phyloP scores from a whole-genome alignment of 1,140 invertebrate species.

The Mesaphorura yosii region DNA sequence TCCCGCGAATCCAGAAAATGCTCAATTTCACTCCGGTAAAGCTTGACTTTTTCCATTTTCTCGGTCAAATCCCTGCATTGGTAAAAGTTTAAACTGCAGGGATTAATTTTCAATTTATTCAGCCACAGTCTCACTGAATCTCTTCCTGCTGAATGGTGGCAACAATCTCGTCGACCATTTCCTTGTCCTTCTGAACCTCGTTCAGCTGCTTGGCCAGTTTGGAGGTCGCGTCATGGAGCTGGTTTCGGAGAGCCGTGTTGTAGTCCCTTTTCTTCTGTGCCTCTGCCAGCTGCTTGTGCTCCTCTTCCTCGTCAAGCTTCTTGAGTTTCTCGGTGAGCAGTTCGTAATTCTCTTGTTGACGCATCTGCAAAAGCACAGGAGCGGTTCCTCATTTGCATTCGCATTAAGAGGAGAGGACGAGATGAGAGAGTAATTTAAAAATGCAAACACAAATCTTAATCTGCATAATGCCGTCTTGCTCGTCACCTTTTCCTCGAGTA shows the following conservation, averaged over 20 bases:
- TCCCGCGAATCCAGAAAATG: constrained; percentile 13
- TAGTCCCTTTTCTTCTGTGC: constrained; percentile 20
- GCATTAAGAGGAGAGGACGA: neutral
- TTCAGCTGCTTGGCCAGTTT: constrained; percentile 21
- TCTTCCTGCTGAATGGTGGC: constrained; percentile 24
- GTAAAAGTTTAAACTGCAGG: neutral
- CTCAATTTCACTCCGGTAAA: constrained; percentile 25
- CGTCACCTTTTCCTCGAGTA: constrained; percentile 29
- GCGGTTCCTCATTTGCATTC: neutral
- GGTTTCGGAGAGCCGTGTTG: constrained; percentile 16
- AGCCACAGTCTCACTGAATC: constrained; percentile 16
- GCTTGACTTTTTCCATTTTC: constrained; percentile 23
- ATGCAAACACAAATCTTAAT: neutral
- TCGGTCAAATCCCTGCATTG: constrained; percentile 19
- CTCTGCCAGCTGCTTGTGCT: constrained; percentile 6
- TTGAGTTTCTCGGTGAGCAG: constrained; percentile 21
- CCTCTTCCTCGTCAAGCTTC: constrained; percentile 18
- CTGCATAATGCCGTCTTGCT: too few species aligned
- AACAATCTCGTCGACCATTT: constrained; percentile 29
- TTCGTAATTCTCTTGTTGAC: constrained; percentile 19
- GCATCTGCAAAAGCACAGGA: constrained; percentile 13
- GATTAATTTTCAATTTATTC: constrained; percentile 4
- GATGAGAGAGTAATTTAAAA: neutral
- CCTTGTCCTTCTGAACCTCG: constrained; percentile 23
- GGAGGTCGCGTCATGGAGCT: constrained; percentile 15